Evolutionary conservation across 2,113 vertebrate species (phyloP), one percentile per base, ranked within the genome.

Genomic region (Phaetusa simplex): DNA sequence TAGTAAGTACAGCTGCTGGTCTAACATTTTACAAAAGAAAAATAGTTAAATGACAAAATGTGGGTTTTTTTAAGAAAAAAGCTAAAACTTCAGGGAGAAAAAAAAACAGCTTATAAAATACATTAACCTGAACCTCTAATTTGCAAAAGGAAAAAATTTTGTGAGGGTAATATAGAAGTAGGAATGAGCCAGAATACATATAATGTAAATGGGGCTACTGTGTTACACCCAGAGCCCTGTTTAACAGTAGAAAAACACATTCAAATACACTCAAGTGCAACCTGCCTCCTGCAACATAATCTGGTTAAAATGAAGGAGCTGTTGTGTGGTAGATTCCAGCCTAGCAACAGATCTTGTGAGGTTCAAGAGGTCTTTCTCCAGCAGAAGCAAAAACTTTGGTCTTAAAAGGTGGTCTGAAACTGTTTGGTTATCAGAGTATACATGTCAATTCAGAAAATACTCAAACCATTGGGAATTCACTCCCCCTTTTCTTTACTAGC

Each of bases 1-100:
- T 96, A 95, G 49, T 87, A 89, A 97, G 90, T 58, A 92, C 89
- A 97, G 92, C 79, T 97, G 94, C 95, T 96, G 82, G 55, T 97
- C 77, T 97, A 83, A 93, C 92, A 47, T 14, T 97, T 98, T 95
- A 81, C 43, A 64, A 86, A 91, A 80, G 56, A 85, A 88, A 56
- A 29, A 20, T 1, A 92, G 14, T n/a, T 42, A 74, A 61, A 93
- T 27, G 40, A 5, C 82, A 93, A 91, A 62, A 59, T 42, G 5
- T 32, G 15, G 8, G 1, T 2, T 43, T 49, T 72, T 45, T 6
- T 74, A 38, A 50, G 26, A 73, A 66, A 77, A 53, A 71, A 20
- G 6, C 14, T 65, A 40, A 36, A 72, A 49, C 9, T 45, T 81
- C 6, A 59, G 40, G 7, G 4, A 32, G 11, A 16, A 29, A 42